Percentiles rank a stretch among this genome's conserved stretches.
Conservation (phyloP, 2,888 invertebrate genomes). For the Altica lythri region DNA sequence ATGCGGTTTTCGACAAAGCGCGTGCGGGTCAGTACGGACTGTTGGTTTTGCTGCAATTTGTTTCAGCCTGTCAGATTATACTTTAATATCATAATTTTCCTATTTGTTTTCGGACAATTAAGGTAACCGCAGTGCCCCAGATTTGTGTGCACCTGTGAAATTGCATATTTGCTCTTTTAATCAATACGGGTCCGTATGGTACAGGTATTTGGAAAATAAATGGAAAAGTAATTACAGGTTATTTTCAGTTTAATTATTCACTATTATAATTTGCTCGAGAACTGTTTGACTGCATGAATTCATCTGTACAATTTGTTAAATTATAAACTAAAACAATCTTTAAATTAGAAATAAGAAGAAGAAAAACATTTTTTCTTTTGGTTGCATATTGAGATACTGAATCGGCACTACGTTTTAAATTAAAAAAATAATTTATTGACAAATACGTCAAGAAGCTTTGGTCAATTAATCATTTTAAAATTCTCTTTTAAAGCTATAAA, state of each 20-base stretch:
- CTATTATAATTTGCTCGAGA: not conserved
- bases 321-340: no score
- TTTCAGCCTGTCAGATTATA: constrained; percentile 31
- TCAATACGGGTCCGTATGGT: constrained; percentile 10
- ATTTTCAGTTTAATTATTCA: not conserved
- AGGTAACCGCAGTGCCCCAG: constrained; percentile 27
- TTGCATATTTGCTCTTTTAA: constrained; percentile 29
- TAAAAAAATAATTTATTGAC: no score
- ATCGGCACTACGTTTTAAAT: no score
- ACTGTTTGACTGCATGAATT: no score
- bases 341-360: no score
- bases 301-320: no score
- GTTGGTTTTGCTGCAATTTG: constrained; percentile 28
- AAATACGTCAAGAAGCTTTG: no score
- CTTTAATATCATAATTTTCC: constrained; percentile 34
- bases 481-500: no score
- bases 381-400: no score
- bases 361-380: no score
- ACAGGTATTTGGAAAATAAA: not conserved
- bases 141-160: constrained; percentile 30
- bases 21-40: constrained; percentile 26
- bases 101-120: constrained; percentile 35
- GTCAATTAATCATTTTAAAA: no score
- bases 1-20: constrained; percentile 25
- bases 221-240: not conserved